phyloP scores from a whole-genome alignment of 2,113 vertebrate genomes.

The Catharus fuscescens region DNA sequence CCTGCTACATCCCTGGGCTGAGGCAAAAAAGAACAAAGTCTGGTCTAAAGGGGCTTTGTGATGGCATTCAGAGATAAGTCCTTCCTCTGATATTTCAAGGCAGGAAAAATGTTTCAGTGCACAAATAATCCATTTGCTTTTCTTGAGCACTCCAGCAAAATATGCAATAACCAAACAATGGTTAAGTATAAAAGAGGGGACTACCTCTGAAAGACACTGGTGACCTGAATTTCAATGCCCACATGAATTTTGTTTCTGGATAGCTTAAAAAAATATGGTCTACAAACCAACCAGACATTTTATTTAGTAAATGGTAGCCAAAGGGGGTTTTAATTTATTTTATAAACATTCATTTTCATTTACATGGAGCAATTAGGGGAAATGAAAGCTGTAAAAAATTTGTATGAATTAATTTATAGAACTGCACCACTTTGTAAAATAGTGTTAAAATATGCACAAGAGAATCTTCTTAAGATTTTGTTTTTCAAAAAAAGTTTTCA shows the following conservation, averaged over 20 bases:
- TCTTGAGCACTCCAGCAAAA: neutral
- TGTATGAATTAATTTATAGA: neutral
- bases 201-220: neutral
- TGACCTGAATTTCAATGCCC: neutral
- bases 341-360: neutral
- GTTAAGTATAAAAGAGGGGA: neutral
- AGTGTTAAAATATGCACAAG: neutral
- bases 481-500: neutral
- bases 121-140: neutral
- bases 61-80: neutral
- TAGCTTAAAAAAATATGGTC: neutral
- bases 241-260: neutral
- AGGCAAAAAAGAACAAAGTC: neutral
- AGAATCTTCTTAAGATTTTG: neutral
- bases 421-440: neutral
- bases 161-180: neutral
- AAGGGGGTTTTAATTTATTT: neutral
- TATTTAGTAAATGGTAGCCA: neutral
- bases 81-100: neutral
- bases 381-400: neutral
- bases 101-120: neutral
- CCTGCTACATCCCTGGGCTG: neutral
- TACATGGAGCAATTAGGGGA: neutral
- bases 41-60: neutral
- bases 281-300: neutral